Base-by-base conservation (phyloP, 2,113 vertebrate genomes). In the Calidris pugnax region DNA sequence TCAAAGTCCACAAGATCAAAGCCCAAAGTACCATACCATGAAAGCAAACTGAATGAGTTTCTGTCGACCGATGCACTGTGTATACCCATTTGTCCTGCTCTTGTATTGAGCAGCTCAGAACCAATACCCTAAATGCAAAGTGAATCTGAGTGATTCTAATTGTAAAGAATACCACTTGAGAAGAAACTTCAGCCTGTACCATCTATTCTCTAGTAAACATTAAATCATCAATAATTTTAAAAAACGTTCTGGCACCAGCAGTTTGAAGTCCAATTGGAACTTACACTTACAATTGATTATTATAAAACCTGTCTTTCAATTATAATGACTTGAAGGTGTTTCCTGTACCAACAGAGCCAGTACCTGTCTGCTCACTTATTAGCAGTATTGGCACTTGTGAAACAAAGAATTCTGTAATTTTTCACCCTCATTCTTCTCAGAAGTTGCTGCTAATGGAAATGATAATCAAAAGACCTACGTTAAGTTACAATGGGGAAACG, bases 311-410 rank as follows among this genome's bases (percentile, higher is more conserved):
- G 67, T 67, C 55, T 95, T 92, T 96, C 87, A 63, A 6, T 90
- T 76, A 59, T 33, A 51, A 57, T 19, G 68, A 74, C n/a, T 71
- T 82, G 90, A 82, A 95, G 89, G 89, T 91, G 64, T 85, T 92
- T 87, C 37, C 76, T 37, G 57, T 10, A 87, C 66, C 79, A 57
- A 37, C 75, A 94, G 88, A 92, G 92, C 79, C 76, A 95, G 67
- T 94, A 95, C 90, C 96, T 96, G 92, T 57, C 62, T 78, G 84
- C 89, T 96, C 78, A 71, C 83, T 93, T 69, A 59, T 67, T 26
- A 76, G 84, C 66, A 79, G 50, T 57, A 64, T 7, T 85, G 82
- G 47, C 48, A 89, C 84, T 82, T 4, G 4, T 8, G 18, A 60
- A 82, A 80, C 24, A 56, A 86, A 66, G n/a, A 91, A 43, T 35